These are phyloP conservation scores for Leucoraja erinaceus DNA, from an alignment of 2,113 vertebrate genomes.

Conservation along the genomic window DNA sequence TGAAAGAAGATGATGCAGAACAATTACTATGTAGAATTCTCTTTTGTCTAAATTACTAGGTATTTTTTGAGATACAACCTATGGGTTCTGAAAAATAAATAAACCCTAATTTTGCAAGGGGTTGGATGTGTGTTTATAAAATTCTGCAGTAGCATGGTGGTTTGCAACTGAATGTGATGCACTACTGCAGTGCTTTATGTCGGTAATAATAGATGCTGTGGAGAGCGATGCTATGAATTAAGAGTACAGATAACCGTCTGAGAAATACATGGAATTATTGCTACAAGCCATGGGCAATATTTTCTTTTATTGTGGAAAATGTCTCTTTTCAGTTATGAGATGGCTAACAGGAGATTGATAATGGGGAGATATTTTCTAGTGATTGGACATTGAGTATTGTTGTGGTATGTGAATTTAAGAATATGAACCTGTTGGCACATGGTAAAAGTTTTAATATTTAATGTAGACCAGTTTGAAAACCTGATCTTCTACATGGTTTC, in stretches of 20 bases:
- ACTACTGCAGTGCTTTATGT: background rate
- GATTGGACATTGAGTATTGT: background rate
- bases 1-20: background rate
- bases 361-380: background rate
- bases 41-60: no score
- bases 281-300: background rate
- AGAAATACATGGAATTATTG: background rate
- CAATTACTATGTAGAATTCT: background rate
- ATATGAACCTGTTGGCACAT: background rate
- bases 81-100: background rate
- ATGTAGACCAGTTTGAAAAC: background rate
- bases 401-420: background rate
- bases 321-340: background rate
- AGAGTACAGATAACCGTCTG: background rate
- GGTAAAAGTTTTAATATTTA: background rate
- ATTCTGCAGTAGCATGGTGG: background rate
- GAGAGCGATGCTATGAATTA: background rate
- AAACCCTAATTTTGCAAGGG: background rate
- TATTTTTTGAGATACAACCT: no score
- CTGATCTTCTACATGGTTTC: background rate
- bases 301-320: background rate
- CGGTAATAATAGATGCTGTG: background rate
- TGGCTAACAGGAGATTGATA: background rate
- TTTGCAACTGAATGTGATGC: background rate
- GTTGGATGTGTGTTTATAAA: background rate